These are phyloP conservation scores for Strix occidentalis DNA, from an alignment of 2,797 vertebrate species.

Conservation along the genomic window DNA sequence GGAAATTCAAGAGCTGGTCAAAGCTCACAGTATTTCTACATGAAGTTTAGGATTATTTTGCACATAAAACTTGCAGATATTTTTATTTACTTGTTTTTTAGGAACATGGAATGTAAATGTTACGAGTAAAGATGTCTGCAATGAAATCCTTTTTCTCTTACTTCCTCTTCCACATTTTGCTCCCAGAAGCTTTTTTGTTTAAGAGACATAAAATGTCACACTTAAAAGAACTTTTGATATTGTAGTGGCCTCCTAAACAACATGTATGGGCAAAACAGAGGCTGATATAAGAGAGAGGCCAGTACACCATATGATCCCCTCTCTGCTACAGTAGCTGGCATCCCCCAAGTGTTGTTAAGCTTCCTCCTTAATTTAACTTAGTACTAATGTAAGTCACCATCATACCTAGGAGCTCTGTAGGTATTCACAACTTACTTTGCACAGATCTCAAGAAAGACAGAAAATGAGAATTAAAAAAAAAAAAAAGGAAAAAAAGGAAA, in stretches of 20 bases:
- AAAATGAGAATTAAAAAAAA: neutral
- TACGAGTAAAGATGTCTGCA: neutral
- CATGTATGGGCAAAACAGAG: neutral
- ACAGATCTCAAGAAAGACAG: neutral
- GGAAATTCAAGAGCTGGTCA: neutral
- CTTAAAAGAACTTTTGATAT: neutral
- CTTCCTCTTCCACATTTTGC: neutral
- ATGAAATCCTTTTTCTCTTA: neutral
- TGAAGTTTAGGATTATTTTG: neutral
- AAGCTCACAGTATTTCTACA: neutral
- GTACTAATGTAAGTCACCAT: neutral
- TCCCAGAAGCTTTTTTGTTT: neutral
- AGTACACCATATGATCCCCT: neutral
- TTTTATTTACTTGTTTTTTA: neutral
- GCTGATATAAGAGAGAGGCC: neutral
- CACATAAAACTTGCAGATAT: neutral
- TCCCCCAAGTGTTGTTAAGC: neutral
- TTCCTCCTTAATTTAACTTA: neutral
- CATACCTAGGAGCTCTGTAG: neutral
- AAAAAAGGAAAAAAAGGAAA: neutral
- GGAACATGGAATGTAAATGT: neutral
- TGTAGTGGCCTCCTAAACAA: neutral
- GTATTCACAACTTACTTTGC: neutral
- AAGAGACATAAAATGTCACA: neutral
- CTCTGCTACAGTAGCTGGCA: neutral